These are phyloP conservation scores for Pangasius krempfi DNA, from an alignment of 2,797 vertebrate species.

Conservation along the genomic window DNA sequence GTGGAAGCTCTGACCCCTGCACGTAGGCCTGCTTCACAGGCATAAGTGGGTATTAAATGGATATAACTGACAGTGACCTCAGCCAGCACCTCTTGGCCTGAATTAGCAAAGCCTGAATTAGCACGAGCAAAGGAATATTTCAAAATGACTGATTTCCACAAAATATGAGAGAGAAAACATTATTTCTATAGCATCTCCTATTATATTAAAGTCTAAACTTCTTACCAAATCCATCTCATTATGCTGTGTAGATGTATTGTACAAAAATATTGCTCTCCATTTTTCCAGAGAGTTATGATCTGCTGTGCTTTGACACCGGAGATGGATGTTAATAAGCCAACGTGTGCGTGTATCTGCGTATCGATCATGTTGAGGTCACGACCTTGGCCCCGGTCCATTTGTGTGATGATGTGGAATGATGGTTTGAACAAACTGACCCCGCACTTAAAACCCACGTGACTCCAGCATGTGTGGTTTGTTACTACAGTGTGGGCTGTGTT, in stretches of 20 bases:
- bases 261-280: neutral
- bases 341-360: conserved; percentile 61
- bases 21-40: conserved; percentile 72
- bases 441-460: conserved; percentile 20
- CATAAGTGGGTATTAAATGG: conserved; percentile 87
- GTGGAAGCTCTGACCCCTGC: conserved; percentile 76
- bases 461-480: conserved; percentile 23
- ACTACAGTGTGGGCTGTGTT: neutral
- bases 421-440: conserved; percentile 58
- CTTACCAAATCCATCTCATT: neutral
- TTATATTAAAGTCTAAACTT: neutral
- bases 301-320: conserved; percentile 5
- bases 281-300: conserved; percentile 32
- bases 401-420: conserved; percentile 65
- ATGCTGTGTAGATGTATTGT: neutral
- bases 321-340: conserved; percentile 53
- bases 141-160: conserved; percentile 66
- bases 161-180: conserved; percentile 1
- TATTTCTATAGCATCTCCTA: neutral
- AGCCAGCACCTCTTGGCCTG: conserved; percentile 71
- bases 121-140: conserved; percentile 70
- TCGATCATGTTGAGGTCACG: conserved; percentile 63
- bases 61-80: conserved; percentile 86
- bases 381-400: conserved; percentile 64
- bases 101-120: conserved; percentile 71